Conservation (phyloP, 2,797 vertebrate genomes). For the Mycteria americana region DNA sequence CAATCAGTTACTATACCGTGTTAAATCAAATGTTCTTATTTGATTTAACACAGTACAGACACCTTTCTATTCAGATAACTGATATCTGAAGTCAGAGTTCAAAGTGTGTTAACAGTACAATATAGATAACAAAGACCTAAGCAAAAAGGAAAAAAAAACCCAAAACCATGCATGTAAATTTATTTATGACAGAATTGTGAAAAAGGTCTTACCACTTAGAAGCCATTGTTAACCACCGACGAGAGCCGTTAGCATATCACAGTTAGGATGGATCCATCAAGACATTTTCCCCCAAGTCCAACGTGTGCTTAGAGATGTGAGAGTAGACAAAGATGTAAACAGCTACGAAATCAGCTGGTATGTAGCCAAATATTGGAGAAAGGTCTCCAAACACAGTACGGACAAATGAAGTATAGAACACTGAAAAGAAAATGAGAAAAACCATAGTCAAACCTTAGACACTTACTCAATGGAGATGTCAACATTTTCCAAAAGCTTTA, state of each 20-base stretch:
- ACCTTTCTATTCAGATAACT: neutral
- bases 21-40: neutral
- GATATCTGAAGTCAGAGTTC: neutral
- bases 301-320: slow-evolving; percentile 9
- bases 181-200: neutral
- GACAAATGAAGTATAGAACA: neutral
- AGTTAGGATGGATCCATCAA: slow-evolving; percentile 64
- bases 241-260: slow-evolving; percentile 20
- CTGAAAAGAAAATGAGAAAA: slow-evolving; percentile 36
- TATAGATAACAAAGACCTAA: neutral
- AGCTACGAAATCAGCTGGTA: neutral
- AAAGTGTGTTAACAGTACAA: neutral
- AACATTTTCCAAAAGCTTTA: neutral
- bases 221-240: slow-evolving; percentile 58
- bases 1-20: fast-evolving
- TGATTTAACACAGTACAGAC: neutral
- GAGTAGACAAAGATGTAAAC: slow-evolving; percentile 9
- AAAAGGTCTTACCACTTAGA: slow-evolving; percentile 73
- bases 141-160: neutral
- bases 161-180: neutral
- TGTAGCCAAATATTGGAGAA: neutral
- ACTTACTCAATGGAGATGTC: neutral
- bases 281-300: slow-evolving; percentile 38
- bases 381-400: slow-evolving; percentile 1
- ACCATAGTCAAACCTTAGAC: neutral